Evolutionary conservation across 2,113 vertebrate species (phyloP), one percentile per base, ranked within the genome.

Genomic region (Capricornis sumatraensis): DNA sequence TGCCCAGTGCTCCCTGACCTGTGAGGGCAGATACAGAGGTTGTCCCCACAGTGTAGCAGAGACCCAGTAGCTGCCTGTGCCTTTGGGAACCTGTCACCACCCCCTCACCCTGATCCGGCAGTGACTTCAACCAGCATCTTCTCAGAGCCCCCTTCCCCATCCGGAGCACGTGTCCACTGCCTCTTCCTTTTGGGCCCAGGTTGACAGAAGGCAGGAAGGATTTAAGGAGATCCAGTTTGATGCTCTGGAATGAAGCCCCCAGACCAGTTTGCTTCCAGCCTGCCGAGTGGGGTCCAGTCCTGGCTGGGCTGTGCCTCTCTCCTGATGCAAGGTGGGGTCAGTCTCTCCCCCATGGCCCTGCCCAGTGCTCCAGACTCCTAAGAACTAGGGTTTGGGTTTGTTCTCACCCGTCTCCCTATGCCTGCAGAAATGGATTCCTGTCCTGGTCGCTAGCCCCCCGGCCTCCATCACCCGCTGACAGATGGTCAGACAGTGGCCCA

Each of bases 11-110:
- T 36, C 33, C 40, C n/a, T 19, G 33, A 58, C 40, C 57, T 2
- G 1, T 2, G 57, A 86, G 16, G 53, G 27, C 45, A 45, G 74
- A 43, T 5, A 0, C 40, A 19, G 60, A 25, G 27, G 9, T 6
- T 1, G 30, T 47, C 19, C 30, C 7, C 2, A 5, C 1, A 25
- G 25, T 1, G 15, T 5, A 28, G 47, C 67, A 36, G 21, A 85
- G 78, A 11, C 28, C 62, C 40, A 13, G 3, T 7, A 71, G 74
- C 55, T 71, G 21, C 5, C 40, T 17, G 12, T 52, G 82, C 36
- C 27, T 17, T 11, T 30, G 36, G 13, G 30, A 27, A 93, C 5
- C 43, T 82, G 19, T 76, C 16, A 23, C 14, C 11, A 12, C 6
- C 8, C 14, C 3, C 47, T 82, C 47, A 52, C 19, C 30, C 30